Base-by-base conservation (phyloP, 1,140 invertebrate genomes). In the Aphelinus atriplicis region DNA sequence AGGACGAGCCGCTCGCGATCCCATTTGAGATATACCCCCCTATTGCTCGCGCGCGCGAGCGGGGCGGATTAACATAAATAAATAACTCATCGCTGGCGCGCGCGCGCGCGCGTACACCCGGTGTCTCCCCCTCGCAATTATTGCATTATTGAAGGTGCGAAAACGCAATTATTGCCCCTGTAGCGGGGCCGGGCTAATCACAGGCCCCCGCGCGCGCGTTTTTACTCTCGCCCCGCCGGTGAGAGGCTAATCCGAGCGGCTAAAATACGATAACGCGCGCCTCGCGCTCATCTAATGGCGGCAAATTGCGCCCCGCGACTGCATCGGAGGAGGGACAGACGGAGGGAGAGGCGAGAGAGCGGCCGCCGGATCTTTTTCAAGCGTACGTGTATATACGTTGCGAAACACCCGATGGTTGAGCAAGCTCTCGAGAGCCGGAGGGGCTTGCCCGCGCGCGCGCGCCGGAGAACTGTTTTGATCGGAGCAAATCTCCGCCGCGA, bases 61-160 rank as follows among this genome's bases (percentile, higher is more conserved):
- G 60, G 4, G 4, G 42, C 51, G 51, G 4, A 53, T 9, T 53
- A 53, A 53, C 51, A 9, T 53, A 9, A 53, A 53, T 53, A 53
- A 53, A 53, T 53, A 53, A 53, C 51, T 53, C 26, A 26, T 26
- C 51, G 51, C 4, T 6, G 51, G 51, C 51, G 4, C 51, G 4
- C 51, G 4, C 51, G 4, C 51, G 4, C 51, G 51, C 4, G 51
- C 51, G 26, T 26, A 26, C 26, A 26, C 10, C 5, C 9, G 26
- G 26, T 61, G 3, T 64, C 42, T 10, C 3, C 2, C 65, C 51
- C 26, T 78, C 71, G 77, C 77, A 79, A 82, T 82, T 79, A 82
- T 78, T 79, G 78, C 78, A 81, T 80, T 79, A 81, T 78, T 79
- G 78, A 79, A 80, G 76, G 47, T 45, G 75, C 77, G 74, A 79